phyloP scores from a whole-genome alignment of 2,888 invertebrate genomes.

The Oxyscelio sp. region DNA sequence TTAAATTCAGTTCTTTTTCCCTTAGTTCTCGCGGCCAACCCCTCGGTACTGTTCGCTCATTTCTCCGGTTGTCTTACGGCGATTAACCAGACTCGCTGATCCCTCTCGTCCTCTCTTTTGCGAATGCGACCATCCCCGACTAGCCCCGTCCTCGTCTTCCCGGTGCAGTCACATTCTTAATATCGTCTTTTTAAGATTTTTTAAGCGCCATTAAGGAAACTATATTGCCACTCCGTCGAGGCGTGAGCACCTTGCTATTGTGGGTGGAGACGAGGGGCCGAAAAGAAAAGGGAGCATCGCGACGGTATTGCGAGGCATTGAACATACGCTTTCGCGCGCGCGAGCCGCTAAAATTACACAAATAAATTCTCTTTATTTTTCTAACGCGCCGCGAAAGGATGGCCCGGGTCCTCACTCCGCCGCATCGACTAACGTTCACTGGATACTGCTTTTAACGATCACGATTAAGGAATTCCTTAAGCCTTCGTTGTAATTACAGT shows the following conservation, averaged over 20 bases:
- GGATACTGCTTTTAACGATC: constrained; percentile 75
- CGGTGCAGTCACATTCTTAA: constrained; percentile 88
- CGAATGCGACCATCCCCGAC: constrained; percentile 72
- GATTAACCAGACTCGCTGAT: constrained; percentile 86
- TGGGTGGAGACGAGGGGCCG: constrained; percentile 69
- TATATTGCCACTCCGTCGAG: no score
- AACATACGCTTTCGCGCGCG: constrained; percentile 84
- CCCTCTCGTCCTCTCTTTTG: constrained; percentile 73
- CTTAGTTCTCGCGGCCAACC: constrained; percentile 76
- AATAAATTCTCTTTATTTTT: constrained; percentile 88
- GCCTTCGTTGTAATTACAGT: constrained; percentile 80
- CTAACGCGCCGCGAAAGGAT: constrained; percentile 65
- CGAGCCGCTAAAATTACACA: constrained; percentile 86
- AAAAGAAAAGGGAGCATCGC: constrained; percentile 55
- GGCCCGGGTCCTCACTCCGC: constrained; percentile 45
- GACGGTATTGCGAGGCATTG: constrained; percentile 78
- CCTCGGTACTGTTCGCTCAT: constrained; percentile 87
- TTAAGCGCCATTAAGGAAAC: no score
- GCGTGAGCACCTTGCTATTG: constrained; percentile 86
- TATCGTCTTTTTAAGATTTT: constrained; percentile 88
- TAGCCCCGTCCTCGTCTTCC: constrained; percentile 78
- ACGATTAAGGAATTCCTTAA: constrained; percentile 81
- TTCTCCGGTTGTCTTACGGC: constrained; percentile 88
- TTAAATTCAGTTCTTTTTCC: constrained; percentile 85
- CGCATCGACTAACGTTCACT: constrained; percentile 64